A percentile compares a stretch with the other conserved stretches of the same genome.
phyloP scores from a whole-genome alignment of 2,797 vertebrate species.

The Ctenosaura bakeri region DNA sequence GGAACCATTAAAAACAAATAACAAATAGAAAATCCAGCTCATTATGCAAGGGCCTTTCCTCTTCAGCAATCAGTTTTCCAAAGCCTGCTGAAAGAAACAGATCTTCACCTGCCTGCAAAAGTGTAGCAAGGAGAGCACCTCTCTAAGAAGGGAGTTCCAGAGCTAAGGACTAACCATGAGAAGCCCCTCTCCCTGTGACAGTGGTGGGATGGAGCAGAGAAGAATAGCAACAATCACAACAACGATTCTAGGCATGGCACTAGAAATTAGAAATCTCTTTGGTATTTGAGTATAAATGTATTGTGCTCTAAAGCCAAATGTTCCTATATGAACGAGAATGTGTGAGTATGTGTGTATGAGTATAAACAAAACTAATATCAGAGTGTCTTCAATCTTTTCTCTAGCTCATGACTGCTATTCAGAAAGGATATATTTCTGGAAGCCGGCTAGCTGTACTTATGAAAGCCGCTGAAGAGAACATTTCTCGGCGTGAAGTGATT shows the following conservation, averaged over 20 bases:
- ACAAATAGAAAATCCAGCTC: too few relatives aligned
- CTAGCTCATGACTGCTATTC: conserved; percentile 97
- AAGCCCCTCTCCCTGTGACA: too few relatives aligned
- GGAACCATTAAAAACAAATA: too few relatives aligned
- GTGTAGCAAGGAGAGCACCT: too few relatives aligned
- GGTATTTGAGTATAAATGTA: background rate
- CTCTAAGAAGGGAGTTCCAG: too few relatives aligned
- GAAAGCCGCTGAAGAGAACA: conserved; percentile 93
- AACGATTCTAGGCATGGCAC: background rate
- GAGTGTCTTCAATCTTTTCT: conserved; percentile 35
- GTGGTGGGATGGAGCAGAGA: too few relatives aligned
- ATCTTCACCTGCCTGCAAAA: too few relatives aligned
- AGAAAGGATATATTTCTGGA: conserved; percentile 93
- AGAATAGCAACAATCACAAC: too few relatives aligned
- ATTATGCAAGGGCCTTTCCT: too few relatives aligned
- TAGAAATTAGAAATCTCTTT: background rate
- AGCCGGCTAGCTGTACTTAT: conserved; percentile 95
- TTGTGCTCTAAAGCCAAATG: background rate
- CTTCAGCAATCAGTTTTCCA: too few relatives aligned
- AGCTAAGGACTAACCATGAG: too few relatives aligned
- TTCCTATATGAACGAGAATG: background rate
- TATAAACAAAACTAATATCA: background rate
- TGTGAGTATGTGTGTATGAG: background rate
- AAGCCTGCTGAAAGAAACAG: too few relatives aligned
- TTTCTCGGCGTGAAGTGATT: conserved; percentile 86